A percentile compares a stretch with the other conserved stretches of the same genome.
These are phyloP conservation scores for Rhynchotus rufescens DNA, from an alignment of 2,797 vertebrate genomes.

Conservation along the genomic window DNA sequence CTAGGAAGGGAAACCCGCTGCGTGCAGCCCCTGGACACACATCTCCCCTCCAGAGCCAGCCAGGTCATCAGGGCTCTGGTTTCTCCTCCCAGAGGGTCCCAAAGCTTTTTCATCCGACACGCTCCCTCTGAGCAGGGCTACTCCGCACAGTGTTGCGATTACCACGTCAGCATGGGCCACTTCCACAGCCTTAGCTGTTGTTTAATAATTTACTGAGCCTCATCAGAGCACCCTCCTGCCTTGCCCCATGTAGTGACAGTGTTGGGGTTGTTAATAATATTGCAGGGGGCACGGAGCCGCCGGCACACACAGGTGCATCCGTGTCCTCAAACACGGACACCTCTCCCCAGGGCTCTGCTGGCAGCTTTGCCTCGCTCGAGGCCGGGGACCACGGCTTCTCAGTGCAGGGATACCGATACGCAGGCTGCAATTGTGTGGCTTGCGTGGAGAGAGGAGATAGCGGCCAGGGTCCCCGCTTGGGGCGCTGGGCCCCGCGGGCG, in stretches of 20 bases:
- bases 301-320: fast-evolving
- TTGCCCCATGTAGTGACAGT: not conserved
- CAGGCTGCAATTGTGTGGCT: not conserved
- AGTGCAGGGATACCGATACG: not conserved
- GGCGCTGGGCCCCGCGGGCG: fast-evolving
- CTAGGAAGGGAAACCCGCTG: not conserved
- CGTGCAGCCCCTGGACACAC: not conserved
- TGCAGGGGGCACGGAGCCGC: fast-evolving
- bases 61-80: fast-evolving
- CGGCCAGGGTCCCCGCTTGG: fast-evolving
- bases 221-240: slow-evolving; percentile 7
- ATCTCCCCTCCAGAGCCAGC: not conserved
- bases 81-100: not conserved
- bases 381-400: not conserved
- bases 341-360: not conserved
- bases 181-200: slow-evolving; percentile 37
- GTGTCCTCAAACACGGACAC: not conserved
- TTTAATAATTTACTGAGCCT: slow-evolving; percentile 48
- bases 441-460: slow-evolving; percentile 40
- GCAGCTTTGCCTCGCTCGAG: not conserved
- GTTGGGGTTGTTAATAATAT: fast-evolving
- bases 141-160: fast-evolving
- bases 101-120: fast-evolving
- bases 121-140: fast-evolving
- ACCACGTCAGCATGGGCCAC: not conserved